These are phyloP conservation scores for Micrasema minimum DNA, from an alignment of 1,140 invertebrate genomes.

Conservation along the genomic window DNA sequence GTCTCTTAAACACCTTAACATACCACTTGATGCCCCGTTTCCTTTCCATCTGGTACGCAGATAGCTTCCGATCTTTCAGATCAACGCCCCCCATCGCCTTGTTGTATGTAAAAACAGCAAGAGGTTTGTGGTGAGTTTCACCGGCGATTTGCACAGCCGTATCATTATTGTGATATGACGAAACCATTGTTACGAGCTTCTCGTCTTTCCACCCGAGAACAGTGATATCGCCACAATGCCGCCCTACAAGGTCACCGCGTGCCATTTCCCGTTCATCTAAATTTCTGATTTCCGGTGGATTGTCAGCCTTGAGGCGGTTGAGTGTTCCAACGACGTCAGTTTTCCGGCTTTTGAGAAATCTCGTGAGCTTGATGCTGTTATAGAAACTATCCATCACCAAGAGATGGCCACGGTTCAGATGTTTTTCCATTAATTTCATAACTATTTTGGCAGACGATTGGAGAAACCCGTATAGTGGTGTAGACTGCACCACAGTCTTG, in stretches of 20 bases:
- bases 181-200: background rate
- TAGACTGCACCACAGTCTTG: background rate
- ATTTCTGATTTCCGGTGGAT: background rate
- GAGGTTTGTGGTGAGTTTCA: background rate
- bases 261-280: background rate
- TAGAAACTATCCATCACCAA: background rate
- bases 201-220: background rate
- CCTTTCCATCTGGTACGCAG: conserved; percentile 47
- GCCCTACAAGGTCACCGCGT: background rate
- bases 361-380: background rate
- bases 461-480: background rate
- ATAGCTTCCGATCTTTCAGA: conserved; percentile 53
- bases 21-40: conserved; percentile 51
- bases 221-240: background rate
- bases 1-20: conserved; percentile 19
- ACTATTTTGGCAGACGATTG: background rate
- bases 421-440: background rate
- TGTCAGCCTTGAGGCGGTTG: background rate
- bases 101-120: conserved; percentile 28
- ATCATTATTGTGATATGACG: background rate
- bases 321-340: background rate
- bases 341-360: background rate
- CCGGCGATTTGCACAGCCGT: background rate
- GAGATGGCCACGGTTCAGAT: background rate
- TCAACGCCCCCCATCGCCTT: conserved; percentile 55